phyloP scores from a whole-genome alignment of 2,113 vertebrate genomes.

The Heloderma charlesbogerti region DNA sequence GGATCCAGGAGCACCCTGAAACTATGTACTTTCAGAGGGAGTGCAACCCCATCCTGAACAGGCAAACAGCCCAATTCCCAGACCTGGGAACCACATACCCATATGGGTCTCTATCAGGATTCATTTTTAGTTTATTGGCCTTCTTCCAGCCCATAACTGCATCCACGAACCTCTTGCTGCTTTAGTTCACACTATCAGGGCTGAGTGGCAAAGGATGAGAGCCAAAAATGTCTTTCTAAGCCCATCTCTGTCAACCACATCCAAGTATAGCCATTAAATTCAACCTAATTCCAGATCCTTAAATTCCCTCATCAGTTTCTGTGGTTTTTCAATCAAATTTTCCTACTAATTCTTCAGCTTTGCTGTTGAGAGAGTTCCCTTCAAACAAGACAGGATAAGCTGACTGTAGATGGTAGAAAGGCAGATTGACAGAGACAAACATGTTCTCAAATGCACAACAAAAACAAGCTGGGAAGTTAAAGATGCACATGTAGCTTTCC shows the following conservation, averaged over 20 bases:
- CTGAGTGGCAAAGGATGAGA: background rate
- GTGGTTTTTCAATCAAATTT: background rate
- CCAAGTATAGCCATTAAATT: background rate
- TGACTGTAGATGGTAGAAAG: background rate
- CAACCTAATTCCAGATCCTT: background rate
- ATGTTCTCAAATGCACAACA: fast-evolving
- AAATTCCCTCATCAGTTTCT: background rate
- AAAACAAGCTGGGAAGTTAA: background rate
- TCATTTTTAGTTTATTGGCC: no score
- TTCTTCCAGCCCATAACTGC: no score
- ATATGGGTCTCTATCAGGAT: no score
- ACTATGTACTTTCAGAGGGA: no score
- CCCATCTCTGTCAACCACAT: background rate
- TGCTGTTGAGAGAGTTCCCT: background rate
- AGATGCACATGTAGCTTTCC: background rate
- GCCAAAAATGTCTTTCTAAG: background rate
- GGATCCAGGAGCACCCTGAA: no score
- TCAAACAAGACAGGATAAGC: slow-evolving; percentile 7
- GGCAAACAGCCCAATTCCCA: no score
- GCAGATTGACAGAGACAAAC: fast-evolving
- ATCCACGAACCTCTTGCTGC: background rate
- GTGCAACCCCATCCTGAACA: no score
- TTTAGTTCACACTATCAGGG: background rate
- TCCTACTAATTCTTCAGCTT: slow-evolving; percentile 24
- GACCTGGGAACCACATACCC: no score